These are phyloP conservation scores for Lithophane socia DNA, from an alignment of 2,888 invertebrate species.

Conservation along the genomic window DNA sequence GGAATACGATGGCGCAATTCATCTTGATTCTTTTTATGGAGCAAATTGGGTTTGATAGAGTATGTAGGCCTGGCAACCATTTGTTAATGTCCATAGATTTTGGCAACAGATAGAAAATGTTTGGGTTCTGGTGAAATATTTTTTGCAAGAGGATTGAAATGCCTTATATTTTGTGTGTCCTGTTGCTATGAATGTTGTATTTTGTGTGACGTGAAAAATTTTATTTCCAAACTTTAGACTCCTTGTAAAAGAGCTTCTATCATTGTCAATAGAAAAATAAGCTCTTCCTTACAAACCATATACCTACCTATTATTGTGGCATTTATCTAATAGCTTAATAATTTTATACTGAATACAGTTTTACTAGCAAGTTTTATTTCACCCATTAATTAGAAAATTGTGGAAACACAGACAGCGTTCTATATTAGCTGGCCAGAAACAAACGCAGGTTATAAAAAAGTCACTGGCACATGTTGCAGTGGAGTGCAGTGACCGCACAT, in stretches of 20 bases:
- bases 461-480: constrained; percentile 59
- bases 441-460: constrained; percentile 54
- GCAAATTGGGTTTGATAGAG: constrained; percentile 68
- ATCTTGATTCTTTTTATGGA: constrained; percentile 67
- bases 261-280: background rate
- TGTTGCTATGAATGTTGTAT: background rate
- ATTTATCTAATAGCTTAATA: background rate
- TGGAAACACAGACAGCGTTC: background rate
- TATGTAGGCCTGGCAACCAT: constrained; percentile 55
- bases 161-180: background rate
- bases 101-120: constrained; percentile 41
- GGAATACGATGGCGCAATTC: constrained; percentile 64
- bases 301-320: background rate
- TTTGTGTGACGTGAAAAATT: background rate
- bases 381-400: background rate
- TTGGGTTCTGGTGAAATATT: constrained; percentile 21
- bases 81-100: constrained; percentile 53
- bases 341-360: background rate
- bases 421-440: constrained; percentile 27
- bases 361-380: background rate
- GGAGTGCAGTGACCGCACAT: constrained; percentile 43
- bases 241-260: background rate
- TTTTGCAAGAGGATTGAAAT: constrained; percentile 5
- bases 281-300: background rate
- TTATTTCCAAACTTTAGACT: background rate